phyloP scores from a whole-genome alignment of 2,797 vertebrate species.

The Poeciliopsis presidionis region DNA sequence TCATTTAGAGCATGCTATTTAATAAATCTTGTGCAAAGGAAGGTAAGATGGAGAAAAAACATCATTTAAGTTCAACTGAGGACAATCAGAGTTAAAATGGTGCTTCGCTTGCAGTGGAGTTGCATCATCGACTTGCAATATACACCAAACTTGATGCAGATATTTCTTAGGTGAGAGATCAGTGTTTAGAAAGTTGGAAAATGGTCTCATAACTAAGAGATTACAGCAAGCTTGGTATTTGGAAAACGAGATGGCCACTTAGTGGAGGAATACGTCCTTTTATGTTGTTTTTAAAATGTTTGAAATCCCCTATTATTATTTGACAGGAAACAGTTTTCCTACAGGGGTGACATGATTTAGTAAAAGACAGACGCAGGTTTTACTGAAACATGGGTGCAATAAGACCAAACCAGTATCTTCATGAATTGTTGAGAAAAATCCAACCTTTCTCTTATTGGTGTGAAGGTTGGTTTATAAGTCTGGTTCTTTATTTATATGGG shows the following conservation, averaged over 20 bases:
- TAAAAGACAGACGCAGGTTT: not conserved
- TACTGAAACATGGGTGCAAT: not conserved
- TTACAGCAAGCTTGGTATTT: not conserved
- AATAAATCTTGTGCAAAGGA: not conserved
- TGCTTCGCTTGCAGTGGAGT: not conserved
- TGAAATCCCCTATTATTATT: not conserved
- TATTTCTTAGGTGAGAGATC: not conserved
- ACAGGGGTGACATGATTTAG: not conserved
- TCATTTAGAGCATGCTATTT: not conserved
- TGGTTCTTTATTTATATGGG: not conserved
- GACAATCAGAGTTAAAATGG: not conserved
- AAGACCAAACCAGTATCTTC: not conserved
- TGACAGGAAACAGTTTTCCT: not conserved
- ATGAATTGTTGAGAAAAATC: not conserved
- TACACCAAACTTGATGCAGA: not conserved
- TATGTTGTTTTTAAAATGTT: not conserved
- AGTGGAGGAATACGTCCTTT: not conserved
- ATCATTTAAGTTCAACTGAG: not conserved
- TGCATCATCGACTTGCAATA: not conserved
- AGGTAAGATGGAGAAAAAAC: not conserved
- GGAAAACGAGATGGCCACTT: not conserved
- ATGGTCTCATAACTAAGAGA: slow-evolving; percentile 1
- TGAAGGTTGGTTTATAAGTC: not conserved
- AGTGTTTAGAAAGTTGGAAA: not conserved
- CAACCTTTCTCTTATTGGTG: not conserved